These are phyloP conservation scores for Nyctereutes procyonoides DNA, from an alignment of 2,113 vertebrate species.

Conservation along the genomic window DNA sequence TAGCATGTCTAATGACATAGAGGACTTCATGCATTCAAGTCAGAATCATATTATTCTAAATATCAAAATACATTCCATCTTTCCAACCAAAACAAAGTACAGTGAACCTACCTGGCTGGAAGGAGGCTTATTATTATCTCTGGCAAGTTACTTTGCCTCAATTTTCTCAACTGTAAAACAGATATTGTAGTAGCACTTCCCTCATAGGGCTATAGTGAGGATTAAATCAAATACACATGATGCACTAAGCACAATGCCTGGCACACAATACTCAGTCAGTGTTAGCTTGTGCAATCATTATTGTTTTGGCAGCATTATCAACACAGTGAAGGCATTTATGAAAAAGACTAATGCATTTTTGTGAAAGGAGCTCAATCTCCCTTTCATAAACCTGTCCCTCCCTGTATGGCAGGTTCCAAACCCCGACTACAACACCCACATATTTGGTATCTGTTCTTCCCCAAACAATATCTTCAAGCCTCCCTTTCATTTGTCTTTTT, in stretches of 20 bases:
- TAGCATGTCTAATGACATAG: background rate
- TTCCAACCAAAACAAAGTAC: background rate
- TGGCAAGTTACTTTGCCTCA: background rate
- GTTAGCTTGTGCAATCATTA: background rate
- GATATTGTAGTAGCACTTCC: background rate
- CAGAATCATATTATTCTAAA: background rate
- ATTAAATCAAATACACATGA: background rate
- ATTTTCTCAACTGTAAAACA: background rate
- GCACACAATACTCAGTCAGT: background rate
- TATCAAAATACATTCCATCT: background rate
- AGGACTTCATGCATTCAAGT: conserved; percentile 11
- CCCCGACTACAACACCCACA: background rate
- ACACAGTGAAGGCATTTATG: background rate
- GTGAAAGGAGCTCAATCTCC: background rate
- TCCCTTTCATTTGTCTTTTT: conserved; percentile 52
- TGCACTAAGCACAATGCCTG: background rate
- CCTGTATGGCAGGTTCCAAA: background rate
- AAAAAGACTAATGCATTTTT: background rate
- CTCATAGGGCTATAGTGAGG: background rate
- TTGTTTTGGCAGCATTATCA: background rate
- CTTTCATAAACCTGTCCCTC: background rate
- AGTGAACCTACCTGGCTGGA: background rate
- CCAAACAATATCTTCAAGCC: background rate
- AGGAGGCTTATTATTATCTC: background rate
- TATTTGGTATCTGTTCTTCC: background rate